phyloP scores from a whole-genome alignment of 2,888 invertebrate genomes.

The Neuroscelio doddi region DNA sequence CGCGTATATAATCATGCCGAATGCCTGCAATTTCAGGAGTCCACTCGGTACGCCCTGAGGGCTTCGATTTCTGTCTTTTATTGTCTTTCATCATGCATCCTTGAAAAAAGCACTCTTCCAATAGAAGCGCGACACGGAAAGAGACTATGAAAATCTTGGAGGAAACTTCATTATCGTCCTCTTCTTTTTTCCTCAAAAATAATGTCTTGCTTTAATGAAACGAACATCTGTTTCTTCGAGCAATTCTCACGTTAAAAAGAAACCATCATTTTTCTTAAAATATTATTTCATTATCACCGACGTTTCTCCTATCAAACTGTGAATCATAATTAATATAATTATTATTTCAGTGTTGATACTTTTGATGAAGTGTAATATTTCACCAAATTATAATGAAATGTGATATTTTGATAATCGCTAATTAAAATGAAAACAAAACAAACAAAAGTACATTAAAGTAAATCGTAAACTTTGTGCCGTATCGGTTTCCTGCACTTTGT shows the following conservation, averaged over 20 bases:
- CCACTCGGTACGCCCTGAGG: constrained; percentile 9
- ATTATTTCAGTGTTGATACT: no score
- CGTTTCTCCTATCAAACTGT: constrained; percentile 1
- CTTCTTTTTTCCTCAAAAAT: background rate
- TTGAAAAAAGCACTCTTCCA: background rate
- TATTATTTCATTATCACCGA: constrained; percentile 7
- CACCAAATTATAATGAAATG: no score
- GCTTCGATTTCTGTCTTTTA: constrained; percentile 32
- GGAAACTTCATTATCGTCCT: constrained; percentile 22
- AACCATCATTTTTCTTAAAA: no score
- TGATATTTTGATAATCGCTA: no score
- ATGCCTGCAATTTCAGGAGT: constrained; percentile 45
- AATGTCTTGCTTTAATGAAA: background rate
- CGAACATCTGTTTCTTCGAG: no score
- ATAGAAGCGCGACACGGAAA: constrained; percentile 26
- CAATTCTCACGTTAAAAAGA: no score
- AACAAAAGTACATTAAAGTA: no score
- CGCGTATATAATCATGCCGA: constrained; percentile 40
- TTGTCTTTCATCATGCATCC: constrained; percentile 36
- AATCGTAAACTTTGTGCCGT: no score
- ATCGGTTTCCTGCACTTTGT: no score
- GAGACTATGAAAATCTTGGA: constrained; percentile 23
- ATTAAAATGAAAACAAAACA: no score
- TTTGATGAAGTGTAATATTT: no score
- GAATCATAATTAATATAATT: background rate